Conservation (phyloP, 37 sponge, comb jelly and placozoan genomes). For the Spongilla lacustris region DNA sequence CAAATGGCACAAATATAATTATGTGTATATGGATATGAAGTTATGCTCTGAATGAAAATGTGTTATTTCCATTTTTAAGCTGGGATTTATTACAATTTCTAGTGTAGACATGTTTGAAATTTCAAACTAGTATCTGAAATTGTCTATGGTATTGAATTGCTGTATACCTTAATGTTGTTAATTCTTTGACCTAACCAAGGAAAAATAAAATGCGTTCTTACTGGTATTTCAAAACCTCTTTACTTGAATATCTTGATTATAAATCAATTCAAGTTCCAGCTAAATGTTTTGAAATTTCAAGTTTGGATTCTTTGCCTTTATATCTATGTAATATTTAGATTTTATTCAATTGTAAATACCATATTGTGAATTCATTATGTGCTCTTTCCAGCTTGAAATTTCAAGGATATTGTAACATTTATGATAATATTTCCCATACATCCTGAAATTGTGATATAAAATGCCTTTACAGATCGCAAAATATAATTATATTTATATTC, state of each 20-base stretch:
- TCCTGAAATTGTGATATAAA: no score
- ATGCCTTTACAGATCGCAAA: no score
- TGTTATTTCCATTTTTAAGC: neutral
- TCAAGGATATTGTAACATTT: no score
- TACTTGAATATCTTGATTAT: neutral
- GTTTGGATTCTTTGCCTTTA: neutral
- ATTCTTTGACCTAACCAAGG: neutral
- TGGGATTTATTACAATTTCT: neutral
- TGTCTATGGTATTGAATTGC: neutral
- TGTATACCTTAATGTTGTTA: neutral
- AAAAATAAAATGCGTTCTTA: neutral
- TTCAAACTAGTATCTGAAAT: neutral
- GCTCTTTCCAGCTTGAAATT: no score
- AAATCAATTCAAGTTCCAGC: neutral
- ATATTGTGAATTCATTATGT: no score
- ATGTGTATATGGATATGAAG: neutral
- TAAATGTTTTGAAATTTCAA: neutral
- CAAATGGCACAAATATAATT: slow-evolving; percentile 1
- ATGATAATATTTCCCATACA: no score
- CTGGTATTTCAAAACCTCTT: neutral
- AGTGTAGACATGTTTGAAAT: neutral
- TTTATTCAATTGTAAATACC: no score
- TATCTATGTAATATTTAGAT: no score
- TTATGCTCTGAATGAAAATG: neutral
- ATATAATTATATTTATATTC: no score